Percentiles rank a stretch among this genome's conserved stretches.
These are phyloP conservation scores for Puma concolor DNA, from an alignment of 2,113 vertebrate genomes.

Conservation along the genomic window DNA sequence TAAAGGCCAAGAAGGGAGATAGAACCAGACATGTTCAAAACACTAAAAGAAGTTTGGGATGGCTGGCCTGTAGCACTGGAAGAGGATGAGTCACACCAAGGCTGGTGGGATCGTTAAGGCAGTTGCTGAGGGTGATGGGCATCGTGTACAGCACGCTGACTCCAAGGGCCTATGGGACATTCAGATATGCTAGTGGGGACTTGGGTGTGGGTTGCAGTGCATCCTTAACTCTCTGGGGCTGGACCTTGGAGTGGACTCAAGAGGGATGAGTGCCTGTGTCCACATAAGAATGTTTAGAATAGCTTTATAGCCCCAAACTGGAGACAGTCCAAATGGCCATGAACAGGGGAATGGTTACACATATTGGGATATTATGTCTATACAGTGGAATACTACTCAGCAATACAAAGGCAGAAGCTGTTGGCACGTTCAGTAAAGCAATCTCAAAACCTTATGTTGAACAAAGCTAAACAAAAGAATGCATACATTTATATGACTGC, in stretches of 20 bases:
- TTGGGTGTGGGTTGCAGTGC: not conserved
- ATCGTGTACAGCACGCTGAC: accelerated
- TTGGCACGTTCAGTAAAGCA: not conserved
- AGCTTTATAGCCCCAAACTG: not conserved
- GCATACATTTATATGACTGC: not conserved
- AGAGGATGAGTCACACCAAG: accelerated
- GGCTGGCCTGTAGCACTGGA: too few species aligned
- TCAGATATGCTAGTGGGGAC: not conserved
- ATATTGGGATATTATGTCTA: not conserved
- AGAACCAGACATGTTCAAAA: not conserved
- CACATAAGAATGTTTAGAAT: not conserved
- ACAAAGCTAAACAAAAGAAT: not conserved
- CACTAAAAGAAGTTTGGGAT: not conserved
- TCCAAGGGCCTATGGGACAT: not conserved
- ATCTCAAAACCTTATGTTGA: not conserved
- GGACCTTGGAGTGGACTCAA: not conserved
- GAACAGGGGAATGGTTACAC: not conserved
- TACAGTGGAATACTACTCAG: not conserved
- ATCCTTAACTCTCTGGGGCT: not conserved
- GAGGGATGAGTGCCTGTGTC: not conserved
- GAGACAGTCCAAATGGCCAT: not conserved
- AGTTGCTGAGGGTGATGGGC: not conserved
- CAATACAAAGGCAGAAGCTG: not conserved
- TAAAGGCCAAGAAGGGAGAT: not conserved
- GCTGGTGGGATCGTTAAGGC: accelerated